A percentile compares a stretch with the other conserved stretches of the same genome.
Evolutionary conservation across 2,888 invertebrate species (phyloP).

Genomic region (Drosophila nr. medialis): DNA sequence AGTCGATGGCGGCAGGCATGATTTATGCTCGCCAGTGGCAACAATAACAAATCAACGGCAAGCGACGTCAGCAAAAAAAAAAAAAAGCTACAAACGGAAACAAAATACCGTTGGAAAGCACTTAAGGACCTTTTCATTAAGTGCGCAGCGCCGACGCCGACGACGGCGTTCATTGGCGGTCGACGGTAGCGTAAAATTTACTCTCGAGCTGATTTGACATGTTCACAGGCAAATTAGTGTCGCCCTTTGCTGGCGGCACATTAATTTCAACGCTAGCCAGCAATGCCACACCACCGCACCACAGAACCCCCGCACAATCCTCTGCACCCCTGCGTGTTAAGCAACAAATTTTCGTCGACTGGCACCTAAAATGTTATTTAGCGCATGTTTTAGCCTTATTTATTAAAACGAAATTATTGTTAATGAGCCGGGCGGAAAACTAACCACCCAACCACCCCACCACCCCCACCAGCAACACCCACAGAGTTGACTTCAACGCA

Average conservation of each 20-base stretch:
- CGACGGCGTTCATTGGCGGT: conserved; percentile 4
- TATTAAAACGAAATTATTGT: conserved; percentile 80
- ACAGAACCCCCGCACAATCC: not conserved
- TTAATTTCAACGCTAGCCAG: conserved; percentile 70
- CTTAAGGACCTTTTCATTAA: conserved; percentile 83
- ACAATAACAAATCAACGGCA: conserved; percentile 76
- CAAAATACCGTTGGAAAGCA: conserved; percentile 83
- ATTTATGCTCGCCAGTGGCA: conserved; percentile 79
- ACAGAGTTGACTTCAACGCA: not conserved
- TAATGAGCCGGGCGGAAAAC: conserved; percentile 64
- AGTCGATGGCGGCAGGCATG: conserved; percentile 57
- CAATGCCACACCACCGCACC: conserved; percentile 8
- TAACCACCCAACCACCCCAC: not conserved
- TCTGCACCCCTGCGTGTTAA: conserved; percentile 53
- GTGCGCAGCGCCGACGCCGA: conserved; percentile 48
- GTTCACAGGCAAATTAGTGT: conserved; percentile 81
- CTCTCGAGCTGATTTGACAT: conserved; percentile 80
- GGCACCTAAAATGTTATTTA: conserved; percentile 76
- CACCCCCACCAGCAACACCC: conserved; percentile 10
- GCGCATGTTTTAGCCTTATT: conserved; percentile 80
- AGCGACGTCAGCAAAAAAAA: conserved; percentile 46
- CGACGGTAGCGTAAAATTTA: conserved; percentile 69
- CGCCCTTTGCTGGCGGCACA: conserved; percentile 71
- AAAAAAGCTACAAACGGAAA: conserved; percentile 81
- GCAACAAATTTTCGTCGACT: conserved; percentile 59